Evolutionary conservation across 2,888 invertebrate species (phyloP).

Genomic region (Syritta pipiens): DNA sequence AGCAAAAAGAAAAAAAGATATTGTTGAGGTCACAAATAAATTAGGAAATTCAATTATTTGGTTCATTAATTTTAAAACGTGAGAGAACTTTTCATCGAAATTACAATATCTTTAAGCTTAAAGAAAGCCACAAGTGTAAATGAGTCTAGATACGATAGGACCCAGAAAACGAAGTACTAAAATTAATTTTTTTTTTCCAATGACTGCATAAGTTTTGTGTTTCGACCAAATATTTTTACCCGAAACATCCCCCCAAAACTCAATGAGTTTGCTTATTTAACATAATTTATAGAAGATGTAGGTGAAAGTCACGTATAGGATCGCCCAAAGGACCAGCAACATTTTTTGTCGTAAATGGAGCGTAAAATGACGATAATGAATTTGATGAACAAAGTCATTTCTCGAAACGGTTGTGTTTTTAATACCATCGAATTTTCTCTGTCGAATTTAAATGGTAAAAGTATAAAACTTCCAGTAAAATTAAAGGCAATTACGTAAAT

Average conservation of each 20-base stretch:
- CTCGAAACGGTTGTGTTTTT: slow-evolving; percentile 31
- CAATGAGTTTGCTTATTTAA: slow-evolving; percentile 63
- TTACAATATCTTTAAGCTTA: slow-evolving; percentile 47
- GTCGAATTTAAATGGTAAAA: too few relatives aligned
- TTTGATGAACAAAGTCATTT: slow-evolving; percentile 57
- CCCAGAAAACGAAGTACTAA: slow-evolving; percentile 25
- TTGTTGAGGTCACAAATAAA: slow-evolving; percentile 43
- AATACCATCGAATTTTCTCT: too few relatives aligned
- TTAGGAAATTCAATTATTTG: slow-evolving; percentile 65
- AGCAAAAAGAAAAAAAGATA: slow-evolving; percentile 26
- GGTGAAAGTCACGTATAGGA: slow-evolving; percentile 58
- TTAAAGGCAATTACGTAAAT: too few relatives aligned
- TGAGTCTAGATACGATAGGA: slow-evolving; percentile 33
- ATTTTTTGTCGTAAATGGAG: slow-evolving; percentile 60
- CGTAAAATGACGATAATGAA: slow-evolving; percentile 62
- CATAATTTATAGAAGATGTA: slow-evolving; percentile 60
- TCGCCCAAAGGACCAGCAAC: slow-evolving; percentile 37
- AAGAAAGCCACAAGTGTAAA: slow-evolving; percentile 63
- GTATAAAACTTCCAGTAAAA: too few relatives aligned
- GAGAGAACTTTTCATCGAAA: slow-evolving; percentile 57
- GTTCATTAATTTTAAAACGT: slow-evolving; percentile 65
- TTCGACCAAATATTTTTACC: slow-evolving; percentile 41
- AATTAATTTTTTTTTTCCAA: slow-evolving; percentile 49
- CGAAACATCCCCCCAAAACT: slow-evolving; percentile 30
- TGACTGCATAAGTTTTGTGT: slow-evolving; percentile 57